phyloP scores from a whole-genome alignment of 2,113 vertebrate species.

The human region GRCh38 chr11:92718501-92719000 shows the following conservation, averaged over 20 bases:
- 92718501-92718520: background rate
- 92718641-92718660: background rate
- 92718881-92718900: background rate
- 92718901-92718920: background rate
- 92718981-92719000: background rate
- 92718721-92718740: background rate
- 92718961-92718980: background rate
- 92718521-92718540: background rate
- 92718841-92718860: background rate
- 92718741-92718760: background rate
- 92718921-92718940: background rate
- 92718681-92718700: background rate
- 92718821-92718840: background rate
- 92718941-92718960: background rate
- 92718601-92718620: background rate
- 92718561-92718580: background rate
- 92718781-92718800: background rate
- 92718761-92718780: background rate
- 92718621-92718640: background rate
- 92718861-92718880: background rate
- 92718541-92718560: background rate
- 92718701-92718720: background rate
- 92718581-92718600: background rate
- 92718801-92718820: background rate
- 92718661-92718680: background rate